Evolutionary conservation across 2,888 invertebrate species (phyloP).

Genomic region (Tiliacea aurago): DNA sequence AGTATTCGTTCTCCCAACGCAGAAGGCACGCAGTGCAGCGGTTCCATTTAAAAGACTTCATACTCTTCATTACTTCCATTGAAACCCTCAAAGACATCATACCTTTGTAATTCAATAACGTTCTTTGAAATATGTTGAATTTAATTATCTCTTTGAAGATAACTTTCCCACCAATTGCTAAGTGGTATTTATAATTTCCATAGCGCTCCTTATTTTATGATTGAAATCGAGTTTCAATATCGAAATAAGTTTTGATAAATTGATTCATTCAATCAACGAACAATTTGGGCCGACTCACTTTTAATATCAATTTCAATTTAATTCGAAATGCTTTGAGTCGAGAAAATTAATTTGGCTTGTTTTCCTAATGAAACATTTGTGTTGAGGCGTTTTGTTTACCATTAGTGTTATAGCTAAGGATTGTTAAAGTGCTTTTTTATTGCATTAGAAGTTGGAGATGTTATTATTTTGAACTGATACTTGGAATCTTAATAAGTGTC

Average conservation of each 20-base stretch:
- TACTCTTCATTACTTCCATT: constrained; percentile 15
- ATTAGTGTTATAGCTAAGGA: constrained; percentile 32
- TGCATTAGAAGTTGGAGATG: constrained; percentile 10
- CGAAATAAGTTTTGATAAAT: constrained; percentile 61
- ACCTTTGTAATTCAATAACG: constrained; percentile 57
- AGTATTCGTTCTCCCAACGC: neutral
- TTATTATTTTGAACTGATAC: constrained; percentile 35
- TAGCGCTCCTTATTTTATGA: constrained; percentile 41
- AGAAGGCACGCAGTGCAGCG: neutral
- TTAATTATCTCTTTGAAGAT: constrained; percentile 55
- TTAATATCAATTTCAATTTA: constrained; percentile 61
- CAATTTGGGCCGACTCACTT: constrained; percentile 54
- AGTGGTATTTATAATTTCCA: constrained; percentile 49
- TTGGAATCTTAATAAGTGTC: constrained; percentile 1
- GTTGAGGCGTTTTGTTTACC: constrained; percentile 45
- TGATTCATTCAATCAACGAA: constrained; percentile 61
- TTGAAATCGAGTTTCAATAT: constrained; percentile 60
- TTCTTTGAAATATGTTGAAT: constrained; percentile 59
- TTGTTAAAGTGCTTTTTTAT: constrained; percentile 28
- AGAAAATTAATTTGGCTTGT: constrained; percentile 63
- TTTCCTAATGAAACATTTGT: constrained; percentile 56
- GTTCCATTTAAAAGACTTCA: constrained; percentile 1
- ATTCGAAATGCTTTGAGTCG: constrained; percentile 50
- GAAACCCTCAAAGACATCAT: constrained; percentile 60
- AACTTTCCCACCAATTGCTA: constrained; percentile 46